These are phyloP conservation scores for Drosophila virilis DNA, from an alignment of 1,140 invertebrate species.

Conservation along the genomic window DNA sequence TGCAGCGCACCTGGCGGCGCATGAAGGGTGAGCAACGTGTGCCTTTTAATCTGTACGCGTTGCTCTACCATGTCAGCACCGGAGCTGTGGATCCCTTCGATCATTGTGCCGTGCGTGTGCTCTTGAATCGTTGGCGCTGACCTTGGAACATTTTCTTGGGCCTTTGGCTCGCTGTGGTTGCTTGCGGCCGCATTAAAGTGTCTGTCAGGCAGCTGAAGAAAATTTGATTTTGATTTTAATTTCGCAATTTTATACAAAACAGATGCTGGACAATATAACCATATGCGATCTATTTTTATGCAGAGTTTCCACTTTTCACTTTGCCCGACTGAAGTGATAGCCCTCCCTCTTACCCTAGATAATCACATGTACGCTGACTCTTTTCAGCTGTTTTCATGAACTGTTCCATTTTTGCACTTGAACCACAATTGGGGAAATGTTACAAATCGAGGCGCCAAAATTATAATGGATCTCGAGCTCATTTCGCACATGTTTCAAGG, in stretches of 20 bases:
- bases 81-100: constrained; percentile 53
- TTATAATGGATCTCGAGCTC: constrained; percentile 58
- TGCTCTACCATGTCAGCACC: constrained; percentile 55
- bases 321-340: constrained; percentile 25
- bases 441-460: constrained; percentile 41
- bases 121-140: constrained; percentile 46
- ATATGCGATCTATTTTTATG: constrained; percentile 58
- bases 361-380: background rate
- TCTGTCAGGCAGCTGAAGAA: constrained; percentile 23
- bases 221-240: constrained; percentile 56
- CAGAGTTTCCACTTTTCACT: constrained; percentile 40
- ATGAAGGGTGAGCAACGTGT: constrained; percentile 33
- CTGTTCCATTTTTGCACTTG: constrained; percentile 54
- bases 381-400: constrained; percentile 31
- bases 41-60: constrained; percentile 59
- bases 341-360: background rate
- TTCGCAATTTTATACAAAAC: constrained; percentile 65
- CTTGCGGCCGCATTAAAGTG: constrained; percentile 26
- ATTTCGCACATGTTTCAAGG: constrained; percentile 58
- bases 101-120: constrained; percentile 47
- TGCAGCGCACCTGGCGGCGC: constrained; percentile 15
- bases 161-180: background rate
- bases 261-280: constrained; percentile 46
- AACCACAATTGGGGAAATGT: constrained; percentile 54
- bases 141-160: constrained; percentile 8